These are phyloP conservation scores for Pseudeuparius sepicola DNA, from an alignment of 2,888 invertebrate species.

Conservation along the genomic window DNA sequence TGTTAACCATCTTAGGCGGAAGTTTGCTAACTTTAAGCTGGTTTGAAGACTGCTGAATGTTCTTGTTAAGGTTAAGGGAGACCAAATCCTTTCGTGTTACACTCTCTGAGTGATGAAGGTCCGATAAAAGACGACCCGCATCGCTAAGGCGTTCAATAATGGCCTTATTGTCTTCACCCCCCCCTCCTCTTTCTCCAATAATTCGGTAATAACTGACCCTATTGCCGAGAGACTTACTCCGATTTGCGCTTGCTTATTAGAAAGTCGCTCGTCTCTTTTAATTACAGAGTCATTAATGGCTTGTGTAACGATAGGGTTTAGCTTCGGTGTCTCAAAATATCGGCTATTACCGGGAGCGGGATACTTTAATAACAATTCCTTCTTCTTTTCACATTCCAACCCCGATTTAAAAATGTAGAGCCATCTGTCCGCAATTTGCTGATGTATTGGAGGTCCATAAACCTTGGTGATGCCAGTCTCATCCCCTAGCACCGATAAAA, in stretches of 20 bases:
- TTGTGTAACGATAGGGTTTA: conserved; percentile 9
- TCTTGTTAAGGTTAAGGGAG: conserved; percentile 13
- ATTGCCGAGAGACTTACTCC: conserved; percentile 11
- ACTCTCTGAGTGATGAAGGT: conserved; percentile 9
- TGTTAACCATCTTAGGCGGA: conserved; percentile 2
- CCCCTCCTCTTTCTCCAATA: conserved; percentile 11
- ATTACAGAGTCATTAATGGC: conserved; percentile 3
- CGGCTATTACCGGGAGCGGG: conserved; percentile 7
- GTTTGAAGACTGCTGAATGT: conserved; percentile 6
- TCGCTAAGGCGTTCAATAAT: conserved; percentile 11
- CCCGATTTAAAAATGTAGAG: conserved; percentile 1
- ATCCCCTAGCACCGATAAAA: too few species aligned
- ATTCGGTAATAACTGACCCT: conserved; percentile 5
- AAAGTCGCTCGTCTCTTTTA: too few species aligned
- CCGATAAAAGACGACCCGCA: too few species aligned
- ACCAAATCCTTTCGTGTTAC: conserved; percentile 11
- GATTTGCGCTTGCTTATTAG: conserved; percentile 11
- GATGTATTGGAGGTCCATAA: conserved; percentile 8
- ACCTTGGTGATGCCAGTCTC: background rate
- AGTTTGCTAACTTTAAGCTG: background rate
- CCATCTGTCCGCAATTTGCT: conserved; percentile 7
- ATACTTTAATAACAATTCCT: conserved; percentile 7
- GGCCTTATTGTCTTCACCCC: conserved; percentile 5
- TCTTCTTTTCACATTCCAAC: conserved; percentile 4
- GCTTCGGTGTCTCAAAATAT: conserved; percentile 6